Evolutionary conservation across 2,797 vertebrate genomes (phyloP).

Genomic region (Diglossa cyanea): DNA sequence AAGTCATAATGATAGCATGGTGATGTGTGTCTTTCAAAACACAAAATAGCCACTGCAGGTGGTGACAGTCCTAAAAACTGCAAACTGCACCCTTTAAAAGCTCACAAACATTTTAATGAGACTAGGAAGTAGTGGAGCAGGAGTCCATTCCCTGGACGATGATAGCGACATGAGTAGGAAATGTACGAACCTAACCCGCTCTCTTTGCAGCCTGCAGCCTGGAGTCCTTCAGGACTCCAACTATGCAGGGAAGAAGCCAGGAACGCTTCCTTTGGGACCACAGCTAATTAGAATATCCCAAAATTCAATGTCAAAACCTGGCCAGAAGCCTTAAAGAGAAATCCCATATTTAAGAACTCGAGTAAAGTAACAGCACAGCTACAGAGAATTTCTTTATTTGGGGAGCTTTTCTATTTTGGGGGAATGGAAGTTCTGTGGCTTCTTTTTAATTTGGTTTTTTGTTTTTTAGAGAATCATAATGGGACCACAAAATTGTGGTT

Average conservation of each 20-base stretch:
- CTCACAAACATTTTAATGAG: conserved; percentile 33
- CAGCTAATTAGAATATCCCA: conserved; percentile 23
- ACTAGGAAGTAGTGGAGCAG: conserved; percentile 12
- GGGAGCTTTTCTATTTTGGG: background rate
- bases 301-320: conserved; percentile 68
- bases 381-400: background rate
- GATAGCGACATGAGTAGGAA: background rate
- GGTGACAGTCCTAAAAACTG: conserved; percentile 8
- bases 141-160: conserved; percentile 15
- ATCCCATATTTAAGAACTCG: background rate
- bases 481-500: background rate
- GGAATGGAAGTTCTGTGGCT: background rate
- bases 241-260: conserved; percentile 13
- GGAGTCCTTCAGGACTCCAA: background rate
- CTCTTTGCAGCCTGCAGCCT: conserved; percentile 30
- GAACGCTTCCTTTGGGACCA: conserved; percentile 31
- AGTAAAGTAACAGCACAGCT: background rate
- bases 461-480: background rate
- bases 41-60: background rate
- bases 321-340: conserved; percentile 52
- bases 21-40: background rate
- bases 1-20: background rate
- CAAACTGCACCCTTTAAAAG: conserved; percentile 2
- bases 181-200: background rate
- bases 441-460: background rate